These are phyloP conservation scores for Dusona sp. DNA, from an alignment of 2,888 invertebrate genomes.

Conservation along the genomic window DNA sequence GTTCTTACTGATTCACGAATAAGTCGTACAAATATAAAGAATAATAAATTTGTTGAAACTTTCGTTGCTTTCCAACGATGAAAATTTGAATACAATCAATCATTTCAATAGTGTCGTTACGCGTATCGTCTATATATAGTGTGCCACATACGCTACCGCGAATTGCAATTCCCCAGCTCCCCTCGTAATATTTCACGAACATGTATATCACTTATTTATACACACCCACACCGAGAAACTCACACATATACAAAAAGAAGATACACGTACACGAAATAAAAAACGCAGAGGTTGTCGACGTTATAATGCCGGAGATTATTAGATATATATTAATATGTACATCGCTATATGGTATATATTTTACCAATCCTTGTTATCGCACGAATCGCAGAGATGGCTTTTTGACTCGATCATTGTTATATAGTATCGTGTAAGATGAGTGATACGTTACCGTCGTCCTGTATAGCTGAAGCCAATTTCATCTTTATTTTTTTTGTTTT, in stretches of 20 bases:
- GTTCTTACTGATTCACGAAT: too few species aligned
- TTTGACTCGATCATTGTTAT: slow-evolving; percentile 83
- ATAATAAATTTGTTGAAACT: background rate
- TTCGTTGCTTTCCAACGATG: background rate
- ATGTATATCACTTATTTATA: slow-evolving; percentile 51
- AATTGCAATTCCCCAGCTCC: slow-evolving; percentile 43
- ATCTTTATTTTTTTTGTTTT: slow-evolving; percentile 78
- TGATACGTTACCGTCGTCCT: slow-evolving; percentile 79
- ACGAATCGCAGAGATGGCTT: slow-evolving; percentile 81
- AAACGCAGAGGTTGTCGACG: slow-evolving; percentile 54
- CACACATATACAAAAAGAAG: slow-evolving; percentile 27
- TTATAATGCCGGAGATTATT: slow-evolving; percentile 83
- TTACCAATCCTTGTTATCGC: slow-evolving; percentile 83
- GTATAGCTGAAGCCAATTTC: slow-evolving; percentile 80
- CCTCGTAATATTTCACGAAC: slow-evolving; percentile 37
- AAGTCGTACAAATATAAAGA: background rate
- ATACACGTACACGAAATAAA: slow-evolving; percentile 11
- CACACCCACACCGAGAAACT: slow-evolving; percentile 9
- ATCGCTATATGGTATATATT: slow-evolving; percentile 82
- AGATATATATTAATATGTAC: slow-evolving; percentile 81
- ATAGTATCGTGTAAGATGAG: slow-evolving; percentile 83
- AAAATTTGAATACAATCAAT: background rate
- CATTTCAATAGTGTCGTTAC: slow-evolving; percentile 43
- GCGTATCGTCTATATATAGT: slow-evolving; percentile 40
- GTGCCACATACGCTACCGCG: slow-evolving; percentile 44